phyloP scores from a whole-genome alignment of 2,888 invertebrate species.

The Tinea pellionella region DNA sequence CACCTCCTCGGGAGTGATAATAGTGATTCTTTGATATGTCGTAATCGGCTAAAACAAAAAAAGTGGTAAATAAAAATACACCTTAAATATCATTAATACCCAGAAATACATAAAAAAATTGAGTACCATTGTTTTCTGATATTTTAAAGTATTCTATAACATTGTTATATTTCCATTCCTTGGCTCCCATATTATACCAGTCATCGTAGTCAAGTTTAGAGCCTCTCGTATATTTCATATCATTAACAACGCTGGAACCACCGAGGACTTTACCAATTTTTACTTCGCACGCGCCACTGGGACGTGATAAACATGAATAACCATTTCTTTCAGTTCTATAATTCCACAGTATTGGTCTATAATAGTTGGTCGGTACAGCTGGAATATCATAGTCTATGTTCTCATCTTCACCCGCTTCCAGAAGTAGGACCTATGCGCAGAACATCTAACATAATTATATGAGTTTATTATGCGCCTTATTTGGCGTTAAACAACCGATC shows the following conservation, averaged over 20 bases:
- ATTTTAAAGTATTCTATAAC: conserved; percentile 54
- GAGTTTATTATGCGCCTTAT: too few species aligned
- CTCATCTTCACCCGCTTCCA: conserved; percentile 57
- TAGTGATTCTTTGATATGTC: conserved; percentile 55
- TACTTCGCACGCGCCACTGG: conserved; percentile 55
- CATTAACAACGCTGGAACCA: conserved; percentile 54
- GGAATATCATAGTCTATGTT: conserved; percentile 60
- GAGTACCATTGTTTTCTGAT: conserved; percentile 57
- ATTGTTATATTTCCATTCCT: conserved; percentile 56
- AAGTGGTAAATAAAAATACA: too few species aligned
- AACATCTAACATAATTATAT: background rate
- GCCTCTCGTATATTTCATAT: conserved; percentile 62
- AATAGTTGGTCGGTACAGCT: conserved; percentile 48
- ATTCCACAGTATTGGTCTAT: conserved; percentile 56
- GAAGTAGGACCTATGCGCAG: conserved; percentile 37
- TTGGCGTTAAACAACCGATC: background rate
- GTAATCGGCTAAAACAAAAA: conserved; percentile 51
- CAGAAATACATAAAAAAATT: too few species aligned
- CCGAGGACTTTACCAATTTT: conserved; percentile 51
- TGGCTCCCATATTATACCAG: conserved; percentile 42
- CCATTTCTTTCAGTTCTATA: conserved; percentile 53
- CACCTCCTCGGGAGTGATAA: conserved; percentile 57
- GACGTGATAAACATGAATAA: conserved; percentile 53
- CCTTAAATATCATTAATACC: too few species aligned
- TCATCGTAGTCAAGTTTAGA: conserved; percentile 53